A percentile compares a stretch with the other conserved stretches of the same genome.
Evolutionary conservation across 1,140 invertebrate genomes (phyloP).

Genomic region (Cataglyphis hispanica): DNA sequence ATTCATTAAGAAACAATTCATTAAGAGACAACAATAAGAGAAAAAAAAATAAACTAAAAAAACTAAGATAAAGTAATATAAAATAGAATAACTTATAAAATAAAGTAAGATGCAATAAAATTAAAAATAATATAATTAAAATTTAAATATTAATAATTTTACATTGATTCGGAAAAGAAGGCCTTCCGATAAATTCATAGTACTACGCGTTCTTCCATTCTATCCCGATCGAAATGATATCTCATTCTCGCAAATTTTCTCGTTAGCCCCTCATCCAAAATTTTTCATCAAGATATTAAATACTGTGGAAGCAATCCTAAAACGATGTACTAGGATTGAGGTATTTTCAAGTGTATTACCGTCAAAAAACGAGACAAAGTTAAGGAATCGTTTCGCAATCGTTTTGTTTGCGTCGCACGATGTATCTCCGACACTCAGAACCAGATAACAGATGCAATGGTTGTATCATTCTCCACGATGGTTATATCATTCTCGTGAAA

Average conservation of each 20-base stretch:
- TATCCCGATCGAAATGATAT: slow-evolving; percentile 12
- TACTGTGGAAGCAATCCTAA: slow-evolving; percentile 72
- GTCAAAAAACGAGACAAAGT: slow-evolving; percentile 1
- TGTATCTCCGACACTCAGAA: neutral
- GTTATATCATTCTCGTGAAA: neutral
- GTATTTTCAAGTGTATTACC: slow-evolving; percentile 29
- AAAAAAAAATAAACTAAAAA: too few species aligned
- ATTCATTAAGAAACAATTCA: too few species aligned
- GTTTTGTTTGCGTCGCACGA: neutral
- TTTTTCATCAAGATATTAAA: slow-evolving; percentile 63
- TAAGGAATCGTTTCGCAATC: slow-evolving; percentile 26
- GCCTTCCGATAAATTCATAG: neutral
- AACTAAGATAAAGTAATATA: too few species aligned
- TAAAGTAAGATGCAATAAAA: too few species aligned
- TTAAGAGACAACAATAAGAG: too few species aligned
- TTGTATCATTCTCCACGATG: neutral
- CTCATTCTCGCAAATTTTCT: slow-evolving; percentile 17
- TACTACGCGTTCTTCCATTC: neutral
- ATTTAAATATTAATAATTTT: too few species aligned
- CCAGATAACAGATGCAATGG: neutral
- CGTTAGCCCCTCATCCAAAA: neutral
- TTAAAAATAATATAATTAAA: too few species aligned
- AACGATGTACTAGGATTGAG: slow-evolving; percentile 58
- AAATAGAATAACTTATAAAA: too few species aligned
- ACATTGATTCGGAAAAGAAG: neutral